Percentiles rank a stretch among this genome's conserved stretches.
Conservation (phyloP, 2,113 vertebrate species). For the Dicrurus megarhynchus region DNA sequence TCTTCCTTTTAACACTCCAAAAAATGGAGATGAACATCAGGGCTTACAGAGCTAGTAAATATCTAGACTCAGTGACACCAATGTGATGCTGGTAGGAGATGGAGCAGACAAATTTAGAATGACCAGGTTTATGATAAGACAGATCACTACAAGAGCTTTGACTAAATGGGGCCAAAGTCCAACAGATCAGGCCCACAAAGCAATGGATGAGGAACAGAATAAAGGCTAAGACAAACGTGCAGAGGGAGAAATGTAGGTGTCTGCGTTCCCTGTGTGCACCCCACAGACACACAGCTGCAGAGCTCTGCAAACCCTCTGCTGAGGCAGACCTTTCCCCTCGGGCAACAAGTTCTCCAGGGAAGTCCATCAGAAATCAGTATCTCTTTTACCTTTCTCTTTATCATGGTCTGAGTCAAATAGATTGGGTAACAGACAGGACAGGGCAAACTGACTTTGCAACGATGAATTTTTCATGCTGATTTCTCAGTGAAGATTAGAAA, state of each 20-base stretch:
- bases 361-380: not conserved
- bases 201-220: not conserved
- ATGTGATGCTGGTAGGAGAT: not conserved
- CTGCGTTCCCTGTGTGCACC: not conserved
- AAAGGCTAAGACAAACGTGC: not conserved
- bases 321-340: not conserved
- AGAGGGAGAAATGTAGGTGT: not conserved
- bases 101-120: not conserved
- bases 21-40: not conserved
- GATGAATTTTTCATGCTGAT: slow-evolving; percentile 37
- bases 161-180: not conserved
- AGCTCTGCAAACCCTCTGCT: not conserved
- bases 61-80: not conserved
- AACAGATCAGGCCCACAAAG: not conserved
- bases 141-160: not conserved
- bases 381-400: not conserved
- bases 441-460: not conserved
- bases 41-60: not conserved
- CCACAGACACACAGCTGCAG: not conserved
- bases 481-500: slow-evolving; percentile 39
- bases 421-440: slow-evolving; percentile 24
- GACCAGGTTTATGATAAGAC: not conserved
- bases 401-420: not conserved
- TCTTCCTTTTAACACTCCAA: not conserved
- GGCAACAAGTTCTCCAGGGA: not conserved